A percentile compares a stretch with the other conserved stretches of the same genome.
phyloP scores from a whole-genome alignment of 2,797 vertebrate species.

The Ctenochaetus hawaiiensis region DNA sequence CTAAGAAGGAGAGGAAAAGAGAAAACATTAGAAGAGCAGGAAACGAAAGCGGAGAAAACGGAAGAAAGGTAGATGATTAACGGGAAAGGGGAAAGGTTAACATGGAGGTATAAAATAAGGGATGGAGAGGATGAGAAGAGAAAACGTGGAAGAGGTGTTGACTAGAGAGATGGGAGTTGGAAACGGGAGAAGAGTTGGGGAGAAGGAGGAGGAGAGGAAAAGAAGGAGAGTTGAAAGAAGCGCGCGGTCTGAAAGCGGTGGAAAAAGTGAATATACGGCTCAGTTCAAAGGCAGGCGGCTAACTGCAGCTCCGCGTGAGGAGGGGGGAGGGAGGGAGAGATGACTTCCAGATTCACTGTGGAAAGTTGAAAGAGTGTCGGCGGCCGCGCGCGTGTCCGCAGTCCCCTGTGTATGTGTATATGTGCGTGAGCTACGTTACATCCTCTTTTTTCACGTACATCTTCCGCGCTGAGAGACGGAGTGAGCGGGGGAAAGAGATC shows the following conservation, averaged over 20 bases:
- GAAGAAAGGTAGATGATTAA: too few species aligned
- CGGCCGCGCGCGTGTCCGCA: conserved; percentile 46
- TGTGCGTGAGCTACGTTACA: background rate
- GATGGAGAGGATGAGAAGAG: background rate
- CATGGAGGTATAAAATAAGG: background rate
- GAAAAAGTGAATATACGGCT: conserved; percentile 84
- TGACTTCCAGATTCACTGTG: conserved; percentile 81
- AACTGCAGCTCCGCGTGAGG: conserved; percentile 65
- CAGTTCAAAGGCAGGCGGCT: conserved; percentile 79
- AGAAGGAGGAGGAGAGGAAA: conserved; percentile 54
- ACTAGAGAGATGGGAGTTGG: too few species aligned
- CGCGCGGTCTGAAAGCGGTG: conserved; percentile 48
- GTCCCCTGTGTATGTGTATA: too few species aligned
- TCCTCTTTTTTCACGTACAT: too few species aligned
- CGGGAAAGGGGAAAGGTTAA: too few species aligned
- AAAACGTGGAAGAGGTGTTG: background rate
- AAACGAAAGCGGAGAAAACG: background rate
- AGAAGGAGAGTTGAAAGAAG: conserved; percentile 58
- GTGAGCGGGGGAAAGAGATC: conserved; percentile 3
- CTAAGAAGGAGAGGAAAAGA: background rate
- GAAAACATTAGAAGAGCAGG: background rate
- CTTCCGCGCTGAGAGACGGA: background rate
- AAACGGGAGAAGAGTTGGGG: conserved; percentile 52
- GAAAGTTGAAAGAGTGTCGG: conserved; percentile 74
- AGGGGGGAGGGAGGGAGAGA: conserved; percentile 7